Evolutionary conservation across 2,113 vertebrate genomes (phyloP).

Genomic region (Sylvietta virens): DNA sequence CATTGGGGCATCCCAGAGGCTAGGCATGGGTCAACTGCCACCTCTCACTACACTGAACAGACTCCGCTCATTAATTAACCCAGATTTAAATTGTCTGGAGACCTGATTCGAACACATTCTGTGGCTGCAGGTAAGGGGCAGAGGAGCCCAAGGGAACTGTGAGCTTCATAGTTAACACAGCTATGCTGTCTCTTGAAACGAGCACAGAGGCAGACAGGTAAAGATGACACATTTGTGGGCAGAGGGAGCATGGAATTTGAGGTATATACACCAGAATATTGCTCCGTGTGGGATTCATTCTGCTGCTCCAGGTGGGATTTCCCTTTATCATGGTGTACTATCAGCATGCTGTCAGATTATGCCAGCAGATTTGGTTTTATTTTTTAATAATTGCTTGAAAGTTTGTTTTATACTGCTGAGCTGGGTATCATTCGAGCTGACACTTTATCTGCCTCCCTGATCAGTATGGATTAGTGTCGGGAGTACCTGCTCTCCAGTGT

Average conservation of each 20-base stretch:
- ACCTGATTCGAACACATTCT: rapidly evolving
- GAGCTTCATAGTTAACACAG: neutral
- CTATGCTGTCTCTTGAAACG: neutral
- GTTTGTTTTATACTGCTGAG: neutral
- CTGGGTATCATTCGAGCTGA: neutral
- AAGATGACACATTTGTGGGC: neutral
- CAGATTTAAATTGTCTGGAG: neutral
- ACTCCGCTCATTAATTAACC: neutral
- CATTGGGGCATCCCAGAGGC: neutral
- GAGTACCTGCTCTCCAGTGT: neutral
- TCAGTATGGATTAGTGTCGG: neutral
- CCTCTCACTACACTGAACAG: rapidly evolving
- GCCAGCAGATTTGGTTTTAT: neutral
- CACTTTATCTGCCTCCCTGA: neutral
- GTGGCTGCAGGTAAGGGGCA: neutral
- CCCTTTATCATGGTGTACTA: neutral
- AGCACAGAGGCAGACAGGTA: neutral
- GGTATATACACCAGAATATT: neutral
- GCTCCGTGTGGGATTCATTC: neutral
- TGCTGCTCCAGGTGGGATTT: neutral
- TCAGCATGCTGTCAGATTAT: slow-evolving; percentile 17
- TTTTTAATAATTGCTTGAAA: slow-evolving; percentile 31
- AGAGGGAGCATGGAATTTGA: neutral
- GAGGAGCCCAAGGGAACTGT: neutral
- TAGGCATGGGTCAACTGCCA: neutral